Percentiles rank a stretch among this genome's conserved stretches.
phyloP scores from a whole-genome alignment of 2,888 invertebrate species.

The Drosophila histrio region DNA sequence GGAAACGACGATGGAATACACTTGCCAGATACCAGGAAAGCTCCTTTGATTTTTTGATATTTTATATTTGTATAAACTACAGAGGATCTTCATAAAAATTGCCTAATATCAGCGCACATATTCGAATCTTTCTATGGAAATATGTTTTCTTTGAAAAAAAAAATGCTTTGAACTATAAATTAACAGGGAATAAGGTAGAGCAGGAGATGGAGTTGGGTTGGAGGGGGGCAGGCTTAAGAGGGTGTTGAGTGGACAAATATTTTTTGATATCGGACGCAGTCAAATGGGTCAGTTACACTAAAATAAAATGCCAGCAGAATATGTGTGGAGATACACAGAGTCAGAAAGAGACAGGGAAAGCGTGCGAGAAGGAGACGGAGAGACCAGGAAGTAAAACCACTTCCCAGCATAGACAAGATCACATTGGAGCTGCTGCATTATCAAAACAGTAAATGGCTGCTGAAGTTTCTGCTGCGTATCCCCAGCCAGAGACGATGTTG shows the following conservation, averaged over 20 bases:
- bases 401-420: slow-evolving; percentile 62
- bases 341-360: background rate
- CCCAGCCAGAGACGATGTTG: slow-evolving; percentile 38
- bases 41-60: background rate
- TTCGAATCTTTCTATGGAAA: background rate
- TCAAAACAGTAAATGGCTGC: slow-evolving; percentile 61
- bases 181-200: background rate
- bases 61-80: background rate
- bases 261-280: background rate
- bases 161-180: background rate
- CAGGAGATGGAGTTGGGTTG: background rate
- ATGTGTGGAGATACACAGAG: background rate
- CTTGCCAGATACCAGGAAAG: background rate
- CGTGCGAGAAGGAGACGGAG: background rate
- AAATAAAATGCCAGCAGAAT: slow-evolving; percentile 5
- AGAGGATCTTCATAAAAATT: background rate
- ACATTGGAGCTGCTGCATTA: slow-evolving; percentile 44
- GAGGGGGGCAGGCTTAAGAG: too few species aligned
- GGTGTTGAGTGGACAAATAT: background rate
- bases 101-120: too few species aligned
- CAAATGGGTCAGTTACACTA: slow-evolving; percentile 49
- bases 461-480: slow-evolving; percentile 48
- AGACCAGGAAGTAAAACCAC: slow-evolving; percentile 67
- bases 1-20: background rate
- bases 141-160: background rate